Evolutionary conservation across 2,888 invertebrate genomes (phyloP), one percentile per base, ranked within the genome.

Genomic region (Rhimphoctona megacephalus): DNA sequence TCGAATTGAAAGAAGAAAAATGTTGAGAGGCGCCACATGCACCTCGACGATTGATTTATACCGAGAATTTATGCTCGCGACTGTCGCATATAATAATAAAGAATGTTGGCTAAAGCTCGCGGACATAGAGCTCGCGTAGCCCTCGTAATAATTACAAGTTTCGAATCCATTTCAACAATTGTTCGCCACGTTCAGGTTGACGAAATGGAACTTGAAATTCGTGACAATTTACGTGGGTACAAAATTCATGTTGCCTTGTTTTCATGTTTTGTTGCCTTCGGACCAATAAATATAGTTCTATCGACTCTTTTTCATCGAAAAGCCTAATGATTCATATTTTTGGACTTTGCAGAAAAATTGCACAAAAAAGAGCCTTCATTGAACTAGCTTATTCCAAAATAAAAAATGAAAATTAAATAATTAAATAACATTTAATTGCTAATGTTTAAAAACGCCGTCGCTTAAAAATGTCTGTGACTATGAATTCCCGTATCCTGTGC

Each of bases 101-200:
- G 49, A 72, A 83, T 73, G 46, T 69, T 54, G 22, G n/a, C 39
- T n/a, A 2, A 36, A 69, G 33, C 57, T 54, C 43, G 72, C 46
- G 72, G 33, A 39, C 25, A 25, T n/a, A 30, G 57, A 36, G 39
- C 17, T 49, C 46, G 69, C 84, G 69, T 67, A 36, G 39, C 17
- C 57, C 46, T 74, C 84, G 69, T 80, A 84, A 84, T 80, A 84
- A 84, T 80, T 84, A 79, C 84, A 80, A 79, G 84, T 69, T 80
- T 80, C 54, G 49, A 36, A 69, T 81, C 33, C 33, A 66, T 61
- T 76, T 69, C 49, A 39, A 61, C 17, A 9, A 66, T 39, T 67
- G 54, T 67, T 43, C 33, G 54, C 52, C 49, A 39, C 7, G 54
- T 46, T 39, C 66, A 19, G 36, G 8, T 36, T 22, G 39, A 22